Conservation (phyloP, 2,888 invertebrate genomes). For the Nowickia ferox region DNA sequence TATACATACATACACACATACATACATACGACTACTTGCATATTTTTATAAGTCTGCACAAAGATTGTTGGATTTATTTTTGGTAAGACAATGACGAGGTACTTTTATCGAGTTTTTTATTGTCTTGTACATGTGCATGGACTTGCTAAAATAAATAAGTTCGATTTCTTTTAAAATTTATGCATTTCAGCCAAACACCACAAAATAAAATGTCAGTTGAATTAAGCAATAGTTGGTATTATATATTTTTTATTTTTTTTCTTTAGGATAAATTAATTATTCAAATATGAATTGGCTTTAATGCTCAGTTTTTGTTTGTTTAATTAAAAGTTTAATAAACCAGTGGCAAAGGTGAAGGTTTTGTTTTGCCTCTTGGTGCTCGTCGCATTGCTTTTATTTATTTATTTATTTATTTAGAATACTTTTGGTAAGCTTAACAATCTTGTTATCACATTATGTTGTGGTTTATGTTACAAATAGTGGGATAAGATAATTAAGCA, state of each 20-base stretch:
- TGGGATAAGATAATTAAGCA: neutral
- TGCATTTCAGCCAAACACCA: neutral
- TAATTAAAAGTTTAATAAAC: slow-evolving; percentile 40
- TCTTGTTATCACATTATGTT: neutral
- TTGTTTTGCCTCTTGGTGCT: neutral
- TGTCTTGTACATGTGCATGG: slow-evolving; percentile 20
- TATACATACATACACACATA: no score
- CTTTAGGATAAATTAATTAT: slow-evolving; percentile 22
- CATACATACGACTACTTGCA: neutral
- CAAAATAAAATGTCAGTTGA: slow-evolving; percentile 27
- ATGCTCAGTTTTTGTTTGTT: slow-evolving; percentile 13
- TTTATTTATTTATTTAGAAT: slow-evolving; percentile 10
- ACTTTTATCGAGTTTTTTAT: slow-evolving; percentile 12
- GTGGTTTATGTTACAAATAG: neutral
- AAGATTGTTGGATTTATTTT: slow-evolving; percentile 7
- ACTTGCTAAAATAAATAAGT: slow-evolving; percentile 23
- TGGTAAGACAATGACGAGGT: slow-evolving; percentile 32
- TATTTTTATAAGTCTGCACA: neutral
- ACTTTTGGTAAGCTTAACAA: neutral
- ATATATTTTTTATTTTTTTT: neutral
- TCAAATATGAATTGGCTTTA: slow-evolving; percentile 20
- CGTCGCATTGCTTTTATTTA: neutral
- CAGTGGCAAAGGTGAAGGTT: slow-evolving; percentile 57
- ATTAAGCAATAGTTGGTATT: slow-evolving; percentile 39
- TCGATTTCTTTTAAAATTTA: slow-evolving; percentile 31